Base-by-base conservation (phyloP, 2,888 invertebrate genomes). In the Andrena fulva region DNA sequence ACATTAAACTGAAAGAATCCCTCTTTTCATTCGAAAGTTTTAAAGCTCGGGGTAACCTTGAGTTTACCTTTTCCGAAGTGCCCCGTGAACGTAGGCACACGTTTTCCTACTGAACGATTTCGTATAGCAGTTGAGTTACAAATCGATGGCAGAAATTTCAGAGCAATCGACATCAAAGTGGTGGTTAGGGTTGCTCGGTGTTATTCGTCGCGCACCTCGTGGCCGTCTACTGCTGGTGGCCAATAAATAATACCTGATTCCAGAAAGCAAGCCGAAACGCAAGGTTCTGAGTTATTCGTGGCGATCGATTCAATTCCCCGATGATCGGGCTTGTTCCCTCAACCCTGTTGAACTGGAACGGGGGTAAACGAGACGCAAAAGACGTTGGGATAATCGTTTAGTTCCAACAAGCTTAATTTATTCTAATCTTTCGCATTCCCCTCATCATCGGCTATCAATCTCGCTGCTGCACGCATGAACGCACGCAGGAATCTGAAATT, bases 371-470 rank as follows among this genome's bases (percentile, higher is more conserved):
- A 24, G 4, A 24, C 10, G 27, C 10, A 20, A 20, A 20, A 24
- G 4, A 8, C 20, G 24, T 56, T 27, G 24, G 24, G 56, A 24
- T 56, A 56, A 56, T 56, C 24, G 56, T 10, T 56, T 10, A 10
- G 1, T 24, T 24, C 1, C 10, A 24, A 4, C 24, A 27, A 24
- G 24, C 24, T 56, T 56, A 56, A 56, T 56, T 56, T 56, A 27
- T 27, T 56, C 27, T 56, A 56, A 56, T 56, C 56, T 56, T 66
- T 66, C 64, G 35, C 52, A 54, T 68, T 68, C 52, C 24, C 67
- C 29, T 68, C n/a, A 50, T 52, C 29, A 68, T 68, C 68, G 24
- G 12, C 56, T 56, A 56, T 56, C 60, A 60, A 29, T 60, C 31
- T 60, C 69, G 42, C n/a, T 63, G 35, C 27, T 27, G 27, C 27